A percentile compares a stretch with the other conserved stretches of the same genome.
Conservation (phyloP, 2,113 vertebrate genomes). For the Anguilla japonica region DNA sequence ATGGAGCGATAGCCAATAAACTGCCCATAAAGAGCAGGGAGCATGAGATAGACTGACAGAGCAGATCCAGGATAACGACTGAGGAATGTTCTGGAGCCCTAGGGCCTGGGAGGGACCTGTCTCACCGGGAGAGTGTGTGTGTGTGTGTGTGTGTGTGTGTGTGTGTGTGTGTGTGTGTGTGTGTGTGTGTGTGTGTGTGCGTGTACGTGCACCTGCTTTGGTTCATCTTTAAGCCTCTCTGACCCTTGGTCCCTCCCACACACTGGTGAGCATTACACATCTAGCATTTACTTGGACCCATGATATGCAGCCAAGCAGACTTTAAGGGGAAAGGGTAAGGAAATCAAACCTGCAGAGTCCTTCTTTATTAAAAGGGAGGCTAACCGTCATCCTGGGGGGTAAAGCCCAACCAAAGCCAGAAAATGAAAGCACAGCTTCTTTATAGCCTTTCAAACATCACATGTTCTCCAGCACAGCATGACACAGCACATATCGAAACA, state of each 20-base stretch:
- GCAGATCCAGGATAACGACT: not conserved
- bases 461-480: too few species aligned
- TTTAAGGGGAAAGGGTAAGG: not conserved
- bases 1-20: not conserved
- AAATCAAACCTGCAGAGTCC: not conserved
- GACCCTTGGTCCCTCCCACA: not conserved
- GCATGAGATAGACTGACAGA: not conserved
- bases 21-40: not conserved
- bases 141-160: not conserved
- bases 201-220: not conserved
- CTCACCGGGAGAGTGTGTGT: not conserved
- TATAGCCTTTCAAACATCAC: too few species aligned
- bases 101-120: not conserved
- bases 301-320: not conserved
- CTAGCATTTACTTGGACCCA: not conserved
- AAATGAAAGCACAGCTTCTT: not conserved
- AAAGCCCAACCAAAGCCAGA: not conserved
- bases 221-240: not conserved
- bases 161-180: conserved; percentile 18
- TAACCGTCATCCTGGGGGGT: not conserved
- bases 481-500: too few species aligned
- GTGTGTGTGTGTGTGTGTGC: conserved; percentile 1
- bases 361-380: not conserved
- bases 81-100: not conserved
- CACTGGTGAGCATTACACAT: not conserved